phyloP scores from a whole-genome alignment of 2,113 vertebrate genomes.

The Halcyon malimbica region DNA sequence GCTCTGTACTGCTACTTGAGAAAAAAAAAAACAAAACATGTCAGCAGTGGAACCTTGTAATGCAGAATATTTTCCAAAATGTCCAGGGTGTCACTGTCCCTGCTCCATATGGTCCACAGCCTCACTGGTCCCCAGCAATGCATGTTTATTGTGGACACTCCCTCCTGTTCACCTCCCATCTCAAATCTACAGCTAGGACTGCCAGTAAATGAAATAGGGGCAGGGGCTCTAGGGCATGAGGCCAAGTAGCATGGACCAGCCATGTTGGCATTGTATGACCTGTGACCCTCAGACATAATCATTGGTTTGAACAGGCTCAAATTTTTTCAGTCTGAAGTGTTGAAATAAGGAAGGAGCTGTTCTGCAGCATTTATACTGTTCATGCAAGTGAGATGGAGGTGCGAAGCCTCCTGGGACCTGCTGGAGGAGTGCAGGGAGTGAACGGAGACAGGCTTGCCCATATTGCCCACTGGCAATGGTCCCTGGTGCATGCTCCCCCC shows the following conservation, averaged over 20 bases:
- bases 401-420: background rate
- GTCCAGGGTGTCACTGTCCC: background rate
- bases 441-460: accelerated
- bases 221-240: background rate
- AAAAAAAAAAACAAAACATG: accelerated
- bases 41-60: background rate
- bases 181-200: background rate
- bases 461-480: background rate
- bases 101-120: background rate
- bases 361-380: background rate
- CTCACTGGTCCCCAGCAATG: background rate
- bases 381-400: background rate
- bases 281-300: background rate
- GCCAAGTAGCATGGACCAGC: background rate
- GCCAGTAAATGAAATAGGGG: background rate
- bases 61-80: background rate
- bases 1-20: background rate
- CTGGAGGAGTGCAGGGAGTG: accelerated
- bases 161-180: background rate
- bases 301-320: background rate
- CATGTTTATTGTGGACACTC: background rate
- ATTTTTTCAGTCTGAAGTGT: background rate
- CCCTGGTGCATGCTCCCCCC: background rate
- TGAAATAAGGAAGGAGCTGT: background rate
- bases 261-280: accelerated